Percentiles rank a stretch among this genome's conserved stretches.
Conservation (phyloP, 1,140 invertebrate species). For the Dendrolimus kikuchii region DNA sequence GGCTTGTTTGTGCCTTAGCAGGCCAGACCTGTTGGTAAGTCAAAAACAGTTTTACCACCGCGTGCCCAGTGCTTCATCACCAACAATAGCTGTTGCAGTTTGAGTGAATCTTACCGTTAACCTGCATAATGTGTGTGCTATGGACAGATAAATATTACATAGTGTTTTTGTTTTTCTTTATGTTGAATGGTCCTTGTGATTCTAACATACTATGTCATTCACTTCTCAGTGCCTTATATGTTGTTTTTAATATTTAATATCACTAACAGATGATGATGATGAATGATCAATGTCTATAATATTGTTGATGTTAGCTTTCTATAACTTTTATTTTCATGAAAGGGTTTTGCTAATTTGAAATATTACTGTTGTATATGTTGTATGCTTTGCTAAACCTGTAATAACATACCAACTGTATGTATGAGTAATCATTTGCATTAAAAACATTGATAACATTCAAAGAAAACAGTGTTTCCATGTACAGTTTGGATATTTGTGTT, state of each 20-base stretch:
- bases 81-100: slow-evolving; percentile 59
- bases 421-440: too few relatives aligned
- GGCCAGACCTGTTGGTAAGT: slow-evolving; percentile 80
- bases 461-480: too few relatives aligned
- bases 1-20: slow-evolving; percentile 80
- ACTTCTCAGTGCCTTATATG: slow-evolving; percentile 15
- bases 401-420: too few relatives aligned
- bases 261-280: too few relatives aligned
- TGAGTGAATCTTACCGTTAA: slow-evolving; percentile 59
- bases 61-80: slow-evolving; percentile 57
- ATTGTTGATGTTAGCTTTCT: too few relatives aligned
- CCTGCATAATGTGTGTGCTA: slow-evolving; percentile 64
- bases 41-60: slow-evolving; percentile 43
- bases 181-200: slow-evolving; percentile 71
- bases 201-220: slow-evolving; percentile 50
- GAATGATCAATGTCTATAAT: too few relatives aligned
- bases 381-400: too few relatives aligned
- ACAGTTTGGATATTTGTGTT: too few relatives aligned
- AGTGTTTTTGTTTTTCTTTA: slow-evolving; percentile 52
- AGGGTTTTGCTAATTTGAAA: too few relatives aligned
- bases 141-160: slow-evolving; percentile 44
- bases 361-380: too few relatives aligned
- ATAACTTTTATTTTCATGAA: too few relatives aligned
- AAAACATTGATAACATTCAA: too few relatives aligned
- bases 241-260: background rate